Conservation (phyloP, 2,888 invertebrate genomes). For the Drosophila infuscata region DNA sequence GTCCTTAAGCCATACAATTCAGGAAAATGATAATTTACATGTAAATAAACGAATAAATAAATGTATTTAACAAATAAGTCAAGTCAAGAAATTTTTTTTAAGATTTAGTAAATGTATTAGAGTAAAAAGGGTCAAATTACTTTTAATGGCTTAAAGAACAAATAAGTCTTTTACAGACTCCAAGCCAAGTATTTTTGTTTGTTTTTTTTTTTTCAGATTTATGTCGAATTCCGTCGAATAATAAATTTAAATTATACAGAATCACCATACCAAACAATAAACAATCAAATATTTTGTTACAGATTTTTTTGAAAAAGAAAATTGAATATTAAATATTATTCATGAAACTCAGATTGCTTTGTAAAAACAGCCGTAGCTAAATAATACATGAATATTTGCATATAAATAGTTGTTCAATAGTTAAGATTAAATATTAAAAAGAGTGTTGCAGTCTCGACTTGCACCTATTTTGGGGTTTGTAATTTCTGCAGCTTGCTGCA, state of each 20-base stretch:
- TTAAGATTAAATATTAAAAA: neutral
- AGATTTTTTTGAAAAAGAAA: neutral
- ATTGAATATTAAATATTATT: neutral
- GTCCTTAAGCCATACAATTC: neutral
- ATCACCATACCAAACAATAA: too few species aligned
- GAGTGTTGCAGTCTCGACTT: neutral
- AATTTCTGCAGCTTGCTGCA: constrained; percentile 3
- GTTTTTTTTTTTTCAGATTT: too few species aligned
- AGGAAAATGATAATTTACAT: neutral
- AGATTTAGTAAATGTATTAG: too few species aligned
- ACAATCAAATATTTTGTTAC: neutral
- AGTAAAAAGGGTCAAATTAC: too few species aligned
- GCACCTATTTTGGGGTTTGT: neutral
- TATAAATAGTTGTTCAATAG: neutral
- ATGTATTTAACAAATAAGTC: too few species aligned
- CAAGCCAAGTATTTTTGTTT: too few species aligned
- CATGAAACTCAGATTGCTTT: neutral
- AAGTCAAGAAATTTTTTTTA: too few species aligned
- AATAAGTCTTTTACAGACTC: too few species aligned
- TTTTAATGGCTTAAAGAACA: too few species aligned
- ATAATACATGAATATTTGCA: neutral
- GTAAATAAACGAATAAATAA: neutral
- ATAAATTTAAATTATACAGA: neutral
- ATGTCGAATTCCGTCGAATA: neutral
- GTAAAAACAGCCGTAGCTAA: neutral